These are phyloP conservation scores for Ovis canadensis DNA, from an alignment of 2,113 vertebrate genomes.

Conservation along the genomic window DNA sequence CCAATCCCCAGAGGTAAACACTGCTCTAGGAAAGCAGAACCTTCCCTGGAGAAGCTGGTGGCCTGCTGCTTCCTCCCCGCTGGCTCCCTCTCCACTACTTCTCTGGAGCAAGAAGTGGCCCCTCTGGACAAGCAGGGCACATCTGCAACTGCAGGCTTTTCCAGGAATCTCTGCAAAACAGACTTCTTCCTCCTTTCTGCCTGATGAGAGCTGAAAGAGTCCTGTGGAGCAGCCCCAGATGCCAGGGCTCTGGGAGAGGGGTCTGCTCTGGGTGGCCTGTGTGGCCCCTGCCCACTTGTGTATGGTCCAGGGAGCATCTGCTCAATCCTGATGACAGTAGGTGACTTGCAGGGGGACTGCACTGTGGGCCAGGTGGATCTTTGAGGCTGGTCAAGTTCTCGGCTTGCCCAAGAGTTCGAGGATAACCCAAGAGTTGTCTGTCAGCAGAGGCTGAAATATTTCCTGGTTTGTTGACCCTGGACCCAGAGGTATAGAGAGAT, in stretches of 20 bases:
- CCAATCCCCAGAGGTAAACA: neutral
- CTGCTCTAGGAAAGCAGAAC: neutral
- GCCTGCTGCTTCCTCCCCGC: neutral
- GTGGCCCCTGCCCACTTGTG: neutral
- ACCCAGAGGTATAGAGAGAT: neutral
- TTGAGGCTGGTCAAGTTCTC: neutral
- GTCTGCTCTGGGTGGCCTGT: fast-evolving
- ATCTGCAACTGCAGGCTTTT: neutral
- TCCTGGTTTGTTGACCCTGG: neutral
- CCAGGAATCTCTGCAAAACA: neutral
- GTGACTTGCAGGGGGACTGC: neutral
- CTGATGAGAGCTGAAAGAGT: fast-evolving
- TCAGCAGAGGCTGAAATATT: neutral
- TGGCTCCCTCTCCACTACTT: too few relatives aligned
- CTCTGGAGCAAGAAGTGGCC: neutral
- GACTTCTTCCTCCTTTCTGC: neutral
- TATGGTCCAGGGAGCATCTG: fast-evolving
- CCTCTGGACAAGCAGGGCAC: neutral
- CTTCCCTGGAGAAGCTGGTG: neutral
- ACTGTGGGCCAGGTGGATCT: neutral
- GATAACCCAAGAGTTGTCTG: neutral
- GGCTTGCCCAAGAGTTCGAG: neutral
- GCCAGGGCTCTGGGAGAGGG: fast-evolving
- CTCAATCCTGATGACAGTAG: neutral
- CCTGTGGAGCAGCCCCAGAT: fast-evolving